These are phyloP conservation scores for Lamproptera curius DNA, from an alignment of 2,888 invertebrate species.

Conservation along the genomic window DNA sequence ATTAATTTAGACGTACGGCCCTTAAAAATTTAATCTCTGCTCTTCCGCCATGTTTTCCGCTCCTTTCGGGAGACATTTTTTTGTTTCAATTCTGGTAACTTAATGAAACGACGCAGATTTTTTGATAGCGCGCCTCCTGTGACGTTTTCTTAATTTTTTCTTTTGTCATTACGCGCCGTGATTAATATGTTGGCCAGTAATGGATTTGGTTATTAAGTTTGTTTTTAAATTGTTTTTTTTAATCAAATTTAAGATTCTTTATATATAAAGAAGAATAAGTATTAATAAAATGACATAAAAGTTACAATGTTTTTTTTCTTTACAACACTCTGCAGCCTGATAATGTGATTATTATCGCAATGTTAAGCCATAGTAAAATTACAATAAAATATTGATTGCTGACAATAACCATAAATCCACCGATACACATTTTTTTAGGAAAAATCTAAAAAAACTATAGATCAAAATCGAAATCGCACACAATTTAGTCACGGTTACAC, in stretches of 20 bases:
- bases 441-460: background rate
- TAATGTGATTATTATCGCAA: too few relatives aligned
- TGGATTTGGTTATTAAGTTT: too few relatives aligned
- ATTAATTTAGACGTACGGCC: slow-evolving; percentile 71
- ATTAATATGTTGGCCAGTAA: slow-evolving; percentile 53
- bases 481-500: background rate
- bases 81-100: slow-evolving; percentile 42
- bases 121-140: slow-evolving; percentile 48
- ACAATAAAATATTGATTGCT: too few relatives aligned
- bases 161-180: slow-evolving; percentile 38
- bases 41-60: slow-evolving; percentile 44
- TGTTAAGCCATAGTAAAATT: too few relatives aligned
- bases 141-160: slow-evolving; percentile 34
- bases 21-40: slow-evolving; percentile 73
- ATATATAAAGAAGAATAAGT: too few relatives aligned
- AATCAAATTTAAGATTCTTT: too few relatives aligned
- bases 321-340: too few relatives aligned
- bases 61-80: slow-evolving; percentile 61
- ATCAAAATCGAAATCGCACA: background rate
- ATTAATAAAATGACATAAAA: too few relatives aligned
- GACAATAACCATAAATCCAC: too few relatives aligned
- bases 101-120: slow-evolving; percentile 69
- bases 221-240: too few relatives aligned
- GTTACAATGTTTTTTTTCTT: too few relatives aligned
- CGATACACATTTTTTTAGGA: too few relatives aligned